phyloP scores from a whole-genome alignment of 2,797 vertebrate species.

The Enteromius radiatus region DNA sequence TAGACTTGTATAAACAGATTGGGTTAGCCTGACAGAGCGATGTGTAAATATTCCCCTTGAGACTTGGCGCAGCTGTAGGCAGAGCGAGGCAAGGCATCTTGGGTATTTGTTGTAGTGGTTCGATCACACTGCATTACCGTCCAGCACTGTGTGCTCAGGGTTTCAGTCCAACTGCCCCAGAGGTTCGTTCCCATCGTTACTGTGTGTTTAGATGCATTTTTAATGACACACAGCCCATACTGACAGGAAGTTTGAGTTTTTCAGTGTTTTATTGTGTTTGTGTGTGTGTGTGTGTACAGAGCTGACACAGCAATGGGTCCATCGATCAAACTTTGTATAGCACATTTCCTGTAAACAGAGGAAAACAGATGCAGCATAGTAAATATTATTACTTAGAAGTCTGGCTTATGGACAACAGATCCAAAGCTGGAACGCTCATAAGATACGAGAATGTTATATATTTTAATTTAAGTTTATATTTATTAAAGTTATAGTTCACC shows the following conservation, averaged over 20 bases:
- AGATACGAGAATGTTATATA: not conserved
- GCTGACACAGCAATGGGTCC: slow-evolving; percentile 13
- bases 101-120: slow-evolving; percentile 38
- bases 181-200: slow-evolving; percentile 21
- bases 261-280: slow-evolving; percentile 10
- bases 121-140: slow-evolving; percentile 34
- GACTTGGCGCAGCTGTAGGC: slow-evolving; percentile 49
- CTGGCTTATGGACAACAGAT: slow-evolving; percentile 6
- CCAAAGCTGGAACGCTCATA: not conserved
- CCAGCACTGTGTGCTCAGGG: slow-evolving; percentile 15
- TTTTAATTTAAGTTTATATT: not conserved
- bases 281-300: not conserved
- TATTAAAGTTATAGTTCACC: not conserved
- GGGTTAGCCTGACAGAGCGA: slow-evolving; percentile 9
- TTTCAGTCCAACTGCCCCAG: slow-evolving; percentile 33
- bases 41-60: slow-evolving; percentile 48
- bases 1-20: slow-evolving; percentile 2
- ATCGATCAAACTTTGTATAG: slow-evolving; percentile 35
- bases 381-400: slow-evolving; percentile 14
- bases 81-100: slow-evolving; percentile 21
- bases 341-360: slow-evolving; percentile 29
- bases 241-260: slow-evolving; percentile 39
- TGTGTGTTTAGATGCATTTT: slow-evolving; percentile 35
- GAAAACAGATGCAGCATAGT: slow-evolving; percentile 21
- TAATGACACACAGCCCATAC: slow-evolving; percentile 4